These are phyloP conservation scores for Nephrotoma appendiculata DNA, from an alignment of 2,888 invertebrate genomes.

Conservation along the genomic window DNA sequence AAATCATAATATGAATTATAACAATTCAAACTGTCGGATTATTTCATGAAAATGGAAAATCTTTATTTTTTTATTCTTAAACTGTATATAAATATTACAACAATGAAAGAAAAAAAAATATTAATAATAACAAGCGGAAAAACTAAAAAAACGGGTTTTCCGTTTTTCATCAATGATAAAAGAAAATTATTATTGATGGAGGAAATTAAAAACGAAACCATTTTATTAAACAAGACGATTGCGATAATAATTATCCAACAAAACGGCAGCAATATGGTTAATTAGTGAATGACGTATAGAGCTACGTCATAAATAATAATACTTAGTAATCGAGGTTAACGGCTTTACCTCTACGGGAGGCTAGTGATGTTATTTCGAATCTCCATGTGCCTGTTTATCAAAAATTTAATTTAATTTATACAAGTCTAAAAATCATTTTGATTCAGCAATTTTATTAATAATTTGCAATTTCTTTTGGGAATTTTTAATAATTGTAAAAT, in stretches of 20 bases:
- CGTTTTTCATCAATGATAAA: neutral
- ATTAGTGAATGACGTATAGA: neutral
- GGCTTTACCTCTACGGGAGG: too few relatives aligned
- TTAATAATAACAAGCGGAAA: neutral
- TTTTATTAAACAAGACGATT: neutral
- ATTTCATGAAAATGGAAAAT: neutral
- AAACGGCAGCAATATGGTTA: neutral
- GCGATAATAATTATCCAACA: neutral
- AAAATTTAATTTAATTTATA: too few relatives aligned
- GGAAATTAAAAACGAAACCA: neutral
- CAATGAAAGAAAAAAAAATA: neutral
- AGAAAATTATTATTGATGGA: neutral
- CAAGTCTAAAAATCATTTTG: too few relatives aligned
- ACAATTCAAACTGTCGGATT: slow-evolving; percentile 3
- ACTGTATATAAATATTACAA: neutral
- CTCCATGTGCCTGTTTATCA: too few relatives aligned
- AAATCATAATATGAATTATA: slow-evolving; percentile 4
- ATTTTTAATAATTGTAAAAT: too few relatives aligned
- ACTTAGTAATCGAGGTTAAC: too few relatives aligned
- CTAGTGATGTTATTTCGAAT: too few relatives aligned
- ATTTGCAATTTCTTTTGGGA: too few relatives aligned
- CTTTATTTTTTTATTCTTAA: neutral
- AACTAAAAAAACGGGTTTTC: neutral
- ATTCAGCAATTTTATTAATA: too few relatives aligned
- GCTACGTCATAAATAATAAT: neutral